phyloP scores from a whole-genome alignment of 2,113 vertebrate genomes.

The Stigmatopora argus region DNA sequence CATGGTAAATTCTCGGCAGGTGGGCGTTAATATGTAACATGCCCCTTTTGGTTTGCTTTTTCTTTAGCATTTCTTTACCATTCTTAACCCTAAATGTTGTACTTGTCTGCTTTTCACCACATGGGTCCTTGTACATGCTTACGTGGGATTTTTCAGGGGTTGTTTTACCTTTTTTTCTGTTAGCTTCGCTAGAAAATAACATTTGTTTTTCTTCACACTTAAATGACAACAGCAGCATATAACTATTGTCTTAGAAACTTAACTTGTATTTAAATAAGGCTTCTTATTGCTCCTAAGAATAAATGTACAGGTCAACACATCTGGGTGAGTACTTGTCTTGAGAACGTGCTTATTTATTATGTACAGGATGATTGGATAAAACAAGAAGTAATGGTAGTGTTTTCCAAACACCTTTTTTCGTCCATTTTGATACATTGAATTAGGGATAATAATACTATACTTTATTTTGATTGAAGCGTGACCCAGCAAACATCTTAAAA shows the following conservation, averaged over 20 bases:
- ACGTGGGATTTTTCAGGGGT: not conserved
- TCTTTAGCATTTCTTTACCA: not conserved
- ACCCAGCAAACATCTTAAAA: not conserved
- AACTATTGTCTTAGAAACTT: slow-evolving; percentile 56
- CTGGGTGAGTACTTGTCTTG: not conserved
- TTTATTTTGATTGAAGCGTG: not conserved
- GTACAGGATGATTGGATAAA: not conserved
- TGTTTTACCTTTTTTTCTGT: slow-evolving; percentile 21
- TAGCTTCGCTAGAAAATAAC: slow-evolving; percentile 52
- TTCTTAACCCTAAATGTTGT: not conserved
- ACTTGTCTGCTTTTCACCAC: not conserved
- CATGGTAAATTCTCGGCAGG: too few relatives aligned
- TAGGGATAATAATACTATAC: not conserved
- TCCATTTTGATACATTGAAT: not conserved
- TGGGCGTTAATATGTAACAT: too few relatives aligned
- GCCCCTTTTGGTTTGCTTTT: not conserved
- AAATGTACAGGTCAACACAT: slow-evolving; percentile 43
- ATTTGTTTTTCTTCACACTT: slow-evolving; percentile 44
- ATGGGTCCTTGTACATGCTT: not conserved
- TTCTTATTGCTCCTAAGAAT: slow-evolving; percentile 59
- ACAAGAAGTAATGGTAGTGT: not conserved
- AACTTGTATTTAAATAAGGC: slow-evolving; percentile 55
- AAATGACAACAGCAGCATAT: slow-evolving; percentile 45
- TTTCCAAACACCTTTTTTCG: not conserved
- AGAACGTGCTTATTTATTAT: too few relatives aligned